Base-by-base conservation (phyloP, 1,140 invertebrate genomes). In the Apis cerana region DNA sequence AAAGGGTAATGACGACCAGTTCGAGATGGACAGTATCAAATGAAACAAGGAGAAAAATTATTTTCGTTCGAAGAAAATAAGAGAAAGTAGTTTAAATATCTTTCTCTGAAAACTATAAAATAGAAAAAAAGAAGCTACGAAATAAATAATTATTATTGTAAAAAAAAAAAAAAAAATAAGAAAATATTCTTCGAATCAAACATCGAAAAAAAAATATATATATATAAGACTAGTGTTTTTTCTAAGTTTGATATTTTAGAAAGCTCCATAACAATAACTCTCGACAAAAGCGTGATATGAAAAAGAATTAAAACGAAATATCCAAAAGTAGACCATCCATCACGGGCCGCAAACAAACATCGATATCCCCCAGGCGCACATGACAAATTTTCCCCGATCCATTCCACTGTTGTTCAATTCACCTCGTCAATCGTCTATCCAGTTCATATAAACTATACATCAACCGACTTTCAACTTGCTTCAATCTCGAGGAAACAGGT, bases 381-480 rank as follows among this genome's bases (percentile, higher is more conserved):
- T 75, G 71, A 75, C 71, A 75, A 75, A 75, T 75, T 23, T 50
- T 59, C 56, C 23, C 56, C 71, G 12, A 75, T 75, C 58, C 33
- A 48, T 61, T 75, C 33, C 15, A 11, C 71, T n/a, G 27, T 75
- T n/a, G 27, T 75, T 75, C 48, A 74, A 74, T 48, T 74, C 56
- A 74, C 27, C 54, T 43, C 33, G 12, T 43, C 56, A 17, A 74
- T 59, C 71, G 56, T 9, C 71, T 33, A 54, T 21, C 19, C 33
- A 1, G 21, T 72, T 43, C 54, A 27, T 54, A 58, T 72, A 59
- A 74, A 74, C 56, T 21, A 48, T n/a, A 48, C 12, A 21, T 11
- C 15, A 27, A 27, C 23, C 50, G 23, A 56, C 23, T 23, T 19
- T 27, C 10, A 7, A 0, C 48, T 43, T 48, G 13, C 21, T 21